Percentiles rank a stretch among this genome's conserved stretches.
Evolutionary conservation across 2,113 vertebrate species (phyloP).

Genomic region (Turnix velox): DNA sequence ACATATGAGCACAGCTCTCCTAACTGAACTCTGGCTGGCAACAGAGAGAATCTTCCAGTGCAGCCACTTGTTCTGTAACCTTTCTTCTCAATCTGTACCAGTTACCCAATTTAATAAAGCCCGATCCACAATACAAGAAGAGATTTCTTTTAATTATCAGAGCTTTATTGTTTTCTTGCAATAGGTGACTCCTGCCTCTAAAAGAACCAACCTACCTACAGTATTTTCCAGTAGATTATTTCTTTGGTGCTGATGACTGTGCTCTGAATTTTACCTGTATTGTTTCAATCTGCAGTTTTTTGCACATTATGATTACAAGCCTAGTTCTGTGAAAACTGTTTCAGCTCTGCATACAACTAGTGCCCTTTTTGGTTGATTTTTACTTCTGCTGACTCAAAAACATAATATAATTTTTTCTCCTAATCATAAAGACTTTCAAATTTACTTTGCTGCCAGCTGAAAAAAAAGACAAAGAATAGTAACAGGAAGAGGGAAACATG

Average conservation of each 20-base stretch:
- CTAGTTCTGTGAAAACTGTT: background rate
- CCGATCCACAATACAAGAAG: background rate
- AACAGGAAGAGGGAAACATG: background rate
- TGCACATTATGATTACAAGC: background rate
- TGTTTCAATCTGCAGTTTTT: background rate
- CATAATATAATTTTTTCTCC: background rate
- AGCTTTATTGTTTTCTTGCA: background rate
- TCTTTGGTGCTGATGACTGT: background rate
- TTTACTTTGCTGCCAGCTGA: background rate
- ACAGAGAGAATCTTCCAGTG: background rate
- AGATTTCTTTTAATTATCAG: background rate
- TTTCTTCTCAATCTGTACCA: background rate
- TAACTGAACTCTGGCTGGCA: background rate
- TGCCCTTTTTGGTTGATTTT: background rate
- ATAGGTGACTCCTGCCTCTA: background rate
- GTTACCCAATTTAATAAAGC: background rate
- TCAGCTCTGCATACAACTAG: background rate
- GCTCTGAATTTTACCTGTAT: background rate
- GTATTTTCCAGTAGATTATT: background rate
- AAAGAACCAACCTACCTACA: background rate
- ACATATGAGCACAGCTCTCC: background rate
- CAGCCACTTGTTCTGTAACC: background rate
- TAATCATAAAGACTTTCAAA: background rate
- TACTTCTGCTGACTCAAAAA: background rate
- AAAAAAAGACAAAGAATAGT: background rate